Base-by-base conservation (phyloP, 1,140 invertebrate species). In the Penaeus indicus region DNA sequence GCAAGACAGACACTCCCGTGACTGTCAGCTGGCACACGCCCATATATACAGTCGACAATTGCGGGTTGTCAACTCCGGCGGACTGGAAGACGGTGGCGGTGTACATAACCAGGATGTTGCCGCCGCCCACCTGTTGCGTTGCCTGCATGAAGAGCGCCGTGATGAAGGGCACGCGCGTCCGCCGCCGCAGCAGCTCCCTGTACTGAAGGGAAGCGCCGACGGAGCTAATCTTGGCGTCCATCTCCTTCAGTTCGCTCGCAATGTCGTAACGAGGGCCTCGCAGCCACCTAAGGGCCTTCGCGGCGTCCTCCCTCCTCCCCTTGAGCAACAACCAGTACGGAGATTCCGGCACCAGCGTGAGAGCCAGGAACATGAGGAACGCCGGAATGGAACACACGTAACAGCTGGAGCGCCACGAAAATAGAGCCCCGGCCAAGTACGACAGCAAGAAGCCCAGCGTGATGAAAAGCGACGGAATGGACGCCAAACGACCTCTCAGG, bases 311-410 rank as follows among this genome's bases (percentile, higher is more conserved):
- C 61, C 64, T 77, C 47, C 61, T 84, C 18, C 72, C 75, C 16
- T 88, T 90, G 11, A 90, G 47, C 32, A 90, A n/a, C 25, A 84
- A 54, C 89, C 89, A 90, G n/a, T 90, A 88, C 1, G 89, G 89
- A 19, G 89, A 87, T 61, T 90, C 89, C 3, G 89, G 89, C 60
- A 90, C 61, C 5, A 80, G 19, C 3, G 61, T 61, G 21, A 90
- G 22, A 18, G 47, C 72, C 32, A 18, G 22, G 42, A 80, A 63
- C 1, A 72, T 78, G 21, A 88, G 32, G 19, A 87, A 2, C 13
- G 42, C 11, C 8, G 85, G 85, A 27, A 77, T 54, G 1, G 81
- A 64, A 32, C 69, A 87, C 21, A 90, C 61, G 27, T 84, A 88
- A 27, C 85, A 84, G 75, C 85, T 84, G 61, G 72, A 54, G 3